Conservation (phyloP, 2,888 invertebrate genomes). For the Panopea generosa region DNA sequence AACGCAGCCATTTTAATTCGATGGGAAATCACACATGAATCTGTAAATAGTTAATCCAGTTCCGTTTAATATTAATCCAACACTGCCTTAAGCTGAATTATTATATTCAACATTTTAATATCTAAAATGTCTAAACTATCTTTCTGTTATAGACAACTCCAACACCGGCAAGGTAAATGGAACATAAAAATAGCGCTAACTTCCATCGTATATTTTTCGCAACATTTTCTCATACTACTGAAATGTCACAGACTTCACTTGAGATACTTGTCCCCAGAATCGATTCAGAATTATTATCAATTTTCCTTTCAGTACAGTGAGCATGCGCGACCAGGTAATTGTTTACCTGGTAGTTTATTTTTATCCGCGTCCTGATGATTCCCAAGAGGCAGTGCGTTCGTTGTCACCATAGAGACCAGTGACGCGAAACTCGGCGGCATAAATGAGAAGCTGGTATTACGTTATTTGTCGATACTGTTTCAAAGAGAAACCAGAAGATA, state of each 20-base stretch:
- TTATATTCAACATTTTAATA: no score
- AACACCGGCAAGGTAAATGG: no score
- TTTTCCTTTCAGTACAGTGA: slow-evolving; percentile 53
- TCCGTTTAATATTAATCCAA: no score
- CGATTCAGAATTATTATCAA: slow-evolving; percentile 54
- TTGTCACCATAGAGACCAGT: slow-evolving; percentile 44
- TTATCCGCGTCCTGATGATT: slow-evolving; percentile 41
- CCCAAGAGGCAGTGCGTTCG: slow-evolving; percentile 34
- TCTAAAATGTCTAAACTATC: no score
- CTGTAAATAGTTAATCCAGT: no score
- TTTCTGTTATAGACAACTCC: no score
- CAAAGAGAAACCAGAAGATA: no score
- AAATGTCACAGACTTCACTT: slow-evolving; percentile 1
- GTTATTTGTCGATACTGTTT: no score
- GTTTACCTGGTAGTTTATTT: slow-evolving; percentile 67
- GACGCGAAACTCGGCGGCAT: slow-evolving; percentile 20
- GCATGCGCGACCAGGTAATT: slow-evolving; percentile 72
- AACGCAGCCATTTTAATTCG: no score
- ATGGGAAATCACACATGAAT: no score
- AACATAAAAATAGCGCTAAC: no score
- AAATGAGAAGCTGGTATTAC: background rate
- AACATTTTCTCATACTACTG: slow-evolving; percentile 12
- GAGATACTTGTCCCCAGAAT: slow-evolving; percentile 31
- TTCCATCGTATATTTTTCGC: slow-evolving; percentile 1
- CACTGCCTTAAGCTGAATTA: no score